A percentile compares a stretch with the other conserved stretches of the same genome.
These are phyloP conservation scores for Apodemus agrarius DNA, from an alignment of 2,797 vertebrate species.

Conservation along the genomic window DNA sequence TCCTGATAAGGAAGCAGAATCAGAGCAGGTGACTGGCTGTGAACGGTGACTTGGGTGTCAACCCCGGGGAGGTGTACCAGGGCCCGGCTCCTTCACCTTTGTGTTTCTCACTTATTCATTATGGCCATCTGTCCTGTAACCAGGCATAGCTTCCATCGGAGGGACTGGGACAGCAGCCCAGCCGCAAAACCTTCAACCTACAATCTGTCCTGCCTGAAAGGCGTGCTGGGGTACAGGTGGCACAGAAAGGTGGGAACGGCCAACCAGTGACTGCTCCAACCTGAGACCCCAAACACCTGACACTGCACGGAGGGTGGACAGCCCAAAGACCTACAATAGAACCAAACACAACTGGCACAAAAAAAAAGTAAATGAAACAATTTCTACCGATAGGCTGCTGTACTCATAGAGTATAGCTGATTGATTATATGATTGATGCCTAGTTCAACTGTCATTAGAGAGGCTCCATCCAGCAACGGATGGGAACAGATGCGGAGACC, in stretches of 20 bases:
- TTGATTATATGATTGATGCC: too few relatives aligned
- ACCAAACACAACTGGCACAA: too few relatives aligned
- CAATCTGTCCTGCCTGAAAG: neutral
- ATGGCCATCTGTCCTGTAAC: neutral
- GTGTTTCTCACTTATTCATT: neutral
- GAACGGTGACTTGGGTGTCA: neutral
- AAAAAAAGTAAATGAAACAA: too few relatives aligned
- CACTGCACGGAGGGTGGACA: neutral
- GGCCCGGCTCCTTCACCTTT: neutral
- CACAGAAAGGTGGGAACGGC: neutral
- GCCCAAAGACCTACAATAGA: too few relatives aligned
- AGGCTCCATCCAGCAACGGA: too few relatives aligned
- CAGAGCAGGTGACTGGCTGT: neutral
- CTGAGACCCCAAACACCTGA: neutral
- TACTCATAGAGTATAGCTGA: too few relatives aligned
- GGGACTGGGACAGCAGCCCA: neutral
- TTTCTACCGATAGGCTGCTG: too few relatives aligned
- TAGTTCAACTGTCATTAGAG: too few relatives aligned
- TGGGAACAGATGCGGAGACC: too few relatives aligned
- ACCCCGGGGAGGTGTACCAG: neutral
- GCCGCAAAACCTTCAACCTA: neutral
- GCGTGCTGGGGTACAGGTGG: neutral
- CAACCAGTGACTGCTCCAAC: neutral
- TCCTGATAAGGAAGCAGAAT: conserved; percentile 2
- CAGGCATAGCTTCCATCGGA: neutral